Percentiles rank a stretch among this genome's conserved stretches.
phyloP scores from a whole-genome alignment of 2,113 vertebrate genomes.

The Cyanistes caeruleus region DNA sequence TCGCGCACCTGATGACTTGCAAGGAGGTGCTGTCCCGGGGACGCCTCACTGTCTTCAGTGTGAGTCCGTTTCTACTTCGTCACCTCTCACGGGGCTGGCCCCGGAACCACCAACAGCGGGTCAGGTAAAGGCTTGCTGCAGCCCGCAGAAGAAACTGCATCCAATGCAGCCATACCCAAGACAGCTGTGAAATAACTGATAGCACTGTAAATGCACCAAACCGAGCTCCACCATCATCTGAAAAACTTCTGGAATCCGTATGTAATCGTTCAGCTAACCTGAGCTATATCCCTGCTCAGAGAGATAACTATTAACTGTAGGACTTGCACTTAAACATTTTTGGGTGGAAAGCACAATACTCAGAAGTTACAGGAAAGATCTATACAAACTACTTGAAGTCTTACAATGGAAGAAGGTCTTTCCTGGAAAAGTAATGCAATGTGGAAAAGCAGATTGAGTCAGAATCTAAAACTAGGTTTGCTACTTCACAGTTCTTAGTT shows the following conservation, averaged over 20 bases:
- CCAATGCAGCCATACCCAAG: fast-evolving
- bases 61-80: not conserved
- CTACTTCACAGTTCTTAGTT: not conserved
- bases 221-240: fast-evolving
- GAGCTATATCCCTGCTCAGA: not conserved
- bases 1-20: not conserved
- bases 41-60: not conserved
- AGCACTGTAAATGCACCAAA: not conserved
- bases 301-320: not conserved
- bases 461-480: not conserved
- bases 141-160: not conserved
- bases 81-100: not conserved
- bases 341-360: not conserved
- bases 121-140: not conserved
- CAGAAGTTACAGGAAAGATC: not conserved
- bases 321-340: not conserved
- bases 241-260: not conserved
- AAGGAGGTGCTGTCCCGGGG: not conserved
- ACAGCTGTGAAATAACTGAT: not conserved
- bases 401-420: not conserved
- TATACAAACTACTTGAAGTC: not conserved
- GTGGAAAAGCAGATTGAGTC: not conserved
- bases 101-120: no score
- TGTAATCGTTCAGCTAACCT: not conserved
- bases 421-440: not conserved